These are phyloP conservation scores for Amphipoea lucens DNA, from an alignment of 2,888 invertebrate species.

Conservation along the genomic window DNA sequence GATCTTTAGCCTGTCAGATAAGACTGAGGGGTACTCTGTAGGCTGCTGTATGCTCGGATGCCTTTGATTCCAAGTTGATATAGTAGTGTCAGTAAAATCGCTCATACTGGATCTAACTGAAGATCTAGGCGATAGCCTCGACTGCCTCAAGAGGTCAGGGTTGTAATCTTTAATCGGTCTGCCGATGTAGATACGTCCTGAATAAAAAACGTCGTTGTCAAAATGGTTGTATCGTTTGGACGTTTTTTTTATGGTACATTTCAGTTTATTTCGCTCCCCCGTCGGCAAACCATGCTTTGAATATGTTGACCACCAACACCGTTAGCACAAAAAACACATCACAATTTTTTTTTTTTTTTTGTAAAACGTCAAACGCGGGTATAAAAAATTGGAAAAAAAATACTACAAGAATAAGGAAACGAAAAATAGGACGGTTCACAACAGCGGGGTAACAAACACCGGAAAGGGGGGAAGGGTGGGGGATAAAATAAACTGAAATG, in stretches of 20 bases:
- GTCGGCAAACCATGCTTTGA: slow-evolving; percentile 79
- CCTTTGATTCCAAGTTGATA: slow-evolving; percentile 87
- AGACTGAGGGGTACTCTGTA: slow-evolving; percentile 85
- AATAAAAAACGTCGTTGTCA: slow-evolving; percentile 70
- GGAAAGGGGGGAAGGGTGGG: slow-evolving; percentile 75
- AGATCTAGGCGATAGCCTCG: slow-evolving; percentile 85
- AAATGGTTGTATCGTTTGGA: slow-evolving; percentile 63
- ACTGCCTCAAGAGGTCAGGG: slow-evolving; percentile 82
- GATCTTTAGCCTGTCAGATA: slow-evolving; percentile 85
- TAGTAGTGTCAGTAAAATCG: slow-evolving; percentile 89
- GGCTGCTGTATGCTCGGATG: slow-evolving; percentile 72
- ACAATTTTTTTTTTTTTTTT: slow-evolving; percentile 69
- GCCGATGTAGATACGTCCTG: slow-evolving; percentile 86
- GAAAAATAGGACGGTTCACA: slow-evolving; percentile 72
- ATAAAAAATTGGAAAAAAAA: slow-evolving; percentile 37
- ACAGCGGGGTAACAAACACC: slow-evolving; percentile 80
- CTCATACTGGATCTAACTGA: slow-evolving; percentile 87
- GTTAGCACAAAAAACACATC: slow-evolving; percentile 85
- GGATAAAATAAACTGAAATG: slow-evolving; percentile 90
- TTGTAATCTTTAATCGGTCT: slow-evolving; percentile 88
- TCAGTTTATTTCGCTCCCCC: slow-evolving; percentile 88
- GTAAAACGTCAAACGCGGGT: slow-evolving; percentile 64
- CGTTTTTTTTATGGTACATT: slow-evolving; percentile 80
- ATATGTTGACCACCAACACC: slow-evolving; percentile 78
- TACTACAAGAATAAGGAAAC: slow-evolving; percentile 61